A percentile compares a stretch with the other conserved stretches of the same genome.
These are phyloP conservation scores for Drosophila lacicola DNA, from an alignment of 2,888 invertebrate species.

Conservation along the genomic window DNA sequence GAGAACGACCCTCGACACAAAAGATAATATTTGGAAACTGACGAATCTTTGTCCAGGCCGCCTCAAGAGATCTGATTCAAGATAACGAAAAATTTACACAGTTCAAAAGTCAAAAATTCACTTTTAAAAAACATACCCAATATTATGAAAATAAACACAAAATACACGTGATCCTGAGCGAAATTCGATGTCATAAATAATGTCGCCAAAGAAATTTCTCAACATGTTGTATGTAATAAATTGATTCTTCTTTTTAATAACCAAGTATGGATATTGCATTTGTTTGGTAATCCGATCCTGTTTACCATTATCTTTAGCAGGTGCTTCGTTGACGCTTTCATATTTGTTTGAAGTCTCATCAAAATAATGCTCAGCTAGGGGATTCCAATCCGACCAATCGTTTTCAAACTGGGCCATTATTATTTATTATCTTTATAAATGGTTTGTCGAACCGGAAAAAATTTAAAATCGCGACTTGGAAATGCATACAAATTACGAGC, in stretches of 20 bases:
- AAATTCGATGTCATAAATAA: slow-evolving; percentile 37
- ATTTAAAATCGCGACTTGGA: not conserved
- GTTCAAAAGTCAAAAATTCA: not conserved
- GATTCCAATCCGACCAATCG: slow-evolving; percentile 51
- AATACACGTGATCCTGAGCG: slow-evolving; percentile 13
- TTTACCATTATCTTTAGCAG: not conserved
- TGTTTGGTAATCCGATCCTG: slow-evolving; percentile 1
- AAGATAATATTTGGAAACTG: slow-evolving; percentile 38
- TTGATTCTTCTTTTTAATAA: slow-evolving; percentile 35
- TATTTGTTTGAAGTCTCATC: slow-evolving; percentile 38
- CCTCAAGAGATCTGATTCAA: slow-evolving; percentile 41
- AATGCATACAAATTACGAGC: not conserved
- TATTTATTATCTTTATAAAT: not conserved
- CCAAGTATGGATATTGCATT: slow-evolving; percentile 48
- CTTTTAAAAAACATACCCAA: slow-evolving; percentile 38
- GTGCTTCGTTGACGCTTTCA: slow-evolving; percentile 9
- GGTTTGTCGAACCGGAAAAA: not conserved
- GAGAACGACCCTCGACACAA: slow-evolving; percentile 19
- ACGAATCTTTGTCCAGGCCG: slow-evolving; percentile 31
- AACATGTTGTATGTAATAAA: slow-evolving; percentile 31
- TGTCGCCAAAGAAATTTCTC: slow-evolving; percentile 44
- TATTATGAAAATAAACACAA: slow-evolving; percentile 51
- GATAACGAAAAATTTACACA: not conserved
- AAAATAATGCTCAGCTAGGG: slow-evolving; percentile 44
- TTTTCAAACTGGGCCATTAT: slow-evolving; percentile 19